Base-by-base conservation (phyloP, 2,113 vertebrate species). In the Podocnemis expansa region DNA sequence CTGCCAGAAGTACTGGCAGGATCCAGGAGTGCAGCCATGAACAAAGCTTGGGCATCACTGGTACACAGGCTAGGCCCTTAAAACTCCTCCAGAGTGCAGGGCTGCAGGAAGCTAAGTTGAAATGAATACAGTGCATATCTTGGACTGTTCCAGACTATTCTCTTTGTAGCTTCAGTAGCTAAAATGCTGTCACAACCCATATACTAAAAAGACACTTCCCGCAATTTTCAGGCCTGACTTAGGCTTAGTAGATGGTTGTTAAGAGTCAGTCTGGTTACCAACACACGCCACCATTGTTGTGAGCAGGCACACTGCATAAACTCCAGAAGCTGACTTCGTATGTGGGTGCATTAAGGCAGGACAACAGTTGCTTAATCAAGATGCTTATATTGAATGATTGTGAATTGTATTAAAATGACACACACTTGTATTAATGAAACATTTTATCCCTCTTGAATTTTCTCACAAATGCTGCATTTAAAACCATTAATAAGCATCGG, bases 71-170 rank as follows among this genome's bases (percentile, higher is more conserved):
- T 47, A 10, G 47, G 47, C 47, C 47, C 47, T 47, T 47, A 47
- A 47, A 47, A 47, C 47, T 47, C 47, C 47, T 47, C 47, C 84
- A 78, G 29, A 87, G 80, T 58, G 86, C 47, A 85, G 80, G 82
- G 91, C 82, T 95, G 63, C 88, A 89, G 88, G 55, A 73, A 93
- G 21, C 49, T 87, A 58, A 73, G 85, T 78, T 85, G 73, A 86
- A 78, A 78, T 78, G 85, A 56, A 43, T 67, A 16, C 78, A 83
- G 82, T 52, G 87, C 2, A 52, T 92, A 93, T 85, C 80, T 93
- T 70, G 38, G 80, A 73, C 29, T 81, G 47, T 84, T 52, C 58
- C 70, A 6, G 82, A 75, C 3, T 67, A 16, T 45, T 84, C 76
- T 84, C 25, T 70, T 76, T 76, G 24, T 76, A 22, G 13, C 73